Conservation (phyloP, 2,113 vertebrate species). For the Catharus minimus region DNA sequence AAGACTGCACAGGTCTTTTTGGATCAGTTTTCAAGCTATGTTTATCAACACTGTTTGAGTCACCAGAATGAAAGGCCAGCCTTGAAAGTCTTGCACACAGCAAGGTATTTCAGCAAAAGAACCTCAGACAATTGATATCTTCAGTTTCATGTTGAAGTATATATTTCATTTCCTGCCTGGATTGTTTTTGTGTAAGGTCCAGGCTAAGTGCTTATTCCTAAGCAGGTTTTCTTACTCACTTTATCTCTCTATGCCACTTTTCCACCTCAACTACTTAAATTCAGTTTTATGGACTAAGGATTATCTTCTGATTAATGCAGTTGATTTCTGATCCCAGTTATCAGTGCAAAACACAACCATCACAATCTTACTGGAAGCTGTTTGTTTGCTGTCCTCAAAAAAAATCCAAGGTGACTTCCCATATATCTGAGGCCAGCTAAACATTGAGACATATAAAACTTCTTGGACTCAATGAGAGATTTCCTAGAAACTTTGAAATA, state of each 20-base stretch:
- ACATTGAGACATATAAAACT: background rate
- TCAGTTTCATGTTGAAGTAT: background rate
- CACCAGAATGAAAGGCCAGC: background rate
- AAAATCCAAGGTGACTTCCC: background rate
- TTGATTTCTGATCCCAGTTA: background rate
- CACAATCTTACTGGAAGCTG: background rate
- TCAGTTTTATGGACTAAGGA: background rate
- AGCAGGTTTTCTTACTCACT: background rate
- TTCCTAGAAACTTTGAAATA: background rate
- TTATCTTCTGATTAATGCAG: background rate
- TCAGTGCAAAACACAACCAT: background rate
- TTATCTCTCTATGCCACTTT: background rate
- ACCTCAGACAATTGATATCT: background rate
- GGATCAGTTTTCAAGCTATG: slow-evolving; percentile 1
- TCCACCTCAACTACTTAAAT: background rate
- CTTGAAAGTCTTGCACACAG: background rate
- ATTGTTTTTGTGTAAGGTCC: background rate
- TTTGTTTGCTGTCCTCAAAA: background rate
- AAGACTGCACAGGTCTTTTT: background rate
- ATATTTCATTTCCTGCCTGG: background rate
- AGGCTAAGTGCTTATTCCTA: background rate
- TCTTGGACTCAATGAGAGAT: background rate
- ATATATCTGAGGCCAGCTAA: background rate
- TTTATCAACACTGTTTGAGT: slow-evolving; percentile 14
- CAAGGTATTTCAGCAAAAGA: background rate